Evolutionary conservation across 2,888 invertebrate species (phyloP).

Genomic region (Drosophila bunnanda): DNA sequence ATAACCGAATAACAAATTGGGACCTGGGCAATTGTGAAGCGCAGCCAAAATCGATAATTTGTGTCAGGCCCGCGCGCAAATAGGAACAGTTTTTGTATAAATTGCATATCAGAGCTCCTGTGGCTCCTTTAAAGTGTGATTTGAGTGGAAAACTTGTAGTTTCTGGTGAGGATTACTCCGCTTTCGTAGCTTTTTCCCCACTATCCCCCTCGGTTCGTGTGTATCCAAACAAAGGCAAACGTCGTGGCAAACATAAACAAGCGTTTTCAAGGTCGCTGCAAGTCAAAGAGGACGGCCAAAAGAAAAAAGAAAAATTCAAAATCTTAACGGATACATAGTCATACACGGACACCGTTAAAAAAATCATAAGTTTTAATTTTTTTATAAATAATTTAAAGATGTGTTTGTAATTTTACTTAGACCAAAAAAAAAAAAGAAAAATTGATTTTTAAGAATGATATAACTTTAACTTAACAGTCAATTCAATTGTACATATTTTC

Average conservation of each 20-base stretch:
- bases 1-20: conserved; percentile 37
- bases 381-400: background rate
- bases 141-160: background rate
- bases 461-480: background rate
- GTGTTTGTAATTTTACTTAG: background rate
- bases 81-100: background rate
- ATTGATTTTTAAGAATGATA: background rate
- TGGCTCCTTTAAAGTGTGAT: background rate
- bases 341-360: conserved; percentile 4
- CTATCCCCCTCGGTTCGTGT: background rate
- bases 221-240: conserved; percentile 22
- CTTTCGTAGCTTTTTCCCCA: background rate
- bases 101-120: conserved; percentile 1
- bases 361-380: background rate
- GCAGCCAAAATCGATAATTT: conserved; percentile 70
- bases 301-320: conserved; percentile 46
- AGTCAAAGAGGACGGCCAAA: conserved; percentile 47
- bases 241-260: conserved; percentile 67
- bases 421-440: background rate
- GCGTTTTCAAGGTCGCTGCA: conserved; percentile 73
- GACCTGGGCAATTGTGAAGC: conserved; percentile 35
- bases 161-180: conserved; percentile 15
- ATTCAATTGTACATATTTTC: too few species aligned
- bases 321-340: conserved; percentile 20
- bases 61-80: conserved; percentile 52